Evolutionary conservation across 2,888 invertebrate genomes (phyloP).

Genomic region (Loripinus fragilis): DNA sequence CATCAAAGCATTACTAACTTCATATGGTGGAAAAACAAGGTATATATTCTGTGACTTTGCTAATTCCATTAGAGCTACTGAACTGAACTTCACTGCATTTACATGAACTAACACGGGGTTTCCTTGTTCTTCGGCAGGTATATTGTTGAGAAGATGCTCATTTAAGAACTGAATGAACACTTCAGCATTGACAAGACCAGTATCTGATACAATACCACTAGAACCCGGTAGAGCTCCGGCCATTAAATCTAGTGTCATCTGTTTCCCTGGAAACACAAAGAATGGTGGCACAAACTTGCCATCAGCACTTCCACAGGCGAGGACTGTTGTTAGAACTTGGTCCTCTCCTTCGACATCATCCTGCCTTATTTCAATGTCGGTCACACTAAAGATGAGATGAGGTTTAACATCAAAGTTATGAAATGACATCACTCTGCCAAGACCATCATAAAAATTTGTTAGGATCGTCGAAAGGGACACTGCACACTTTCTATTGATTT

Average conservation of each 20-base stretch:
- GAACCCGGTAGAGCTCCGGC: neutral
- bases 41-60: neutral
- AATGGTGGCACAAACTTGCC: neutral
- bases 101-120: neutral
- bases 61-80: neutral
- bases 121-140: neutral
- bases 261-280: neutral
- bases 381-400: neutral
- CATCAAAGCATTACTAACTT: conserved; percentile 5
- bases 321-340: neutral
- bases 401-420: neutral
- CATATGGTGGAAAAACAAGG: neutral
- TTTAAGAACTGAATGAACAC: conserved; percentile 15
- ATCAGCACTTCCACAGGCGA: conserved; percentile 6
- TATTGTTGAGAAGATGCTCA: neutral
- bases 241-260: neutral
- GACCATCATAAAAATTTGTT: neutral
- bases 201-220: conserved; percentile 1
- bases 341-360: neutral
- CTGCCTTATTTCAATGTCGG: conserved; percentile 6
- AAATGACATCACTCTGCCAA: neutral
- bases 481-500: neutral
- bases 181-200: conserved; percentile 10
- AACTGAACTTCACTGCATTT: neutral
- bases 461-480: neutral